Conservation (phyloP, 1,140 invertebrate genomes). For the Musca domestica region DNA sequence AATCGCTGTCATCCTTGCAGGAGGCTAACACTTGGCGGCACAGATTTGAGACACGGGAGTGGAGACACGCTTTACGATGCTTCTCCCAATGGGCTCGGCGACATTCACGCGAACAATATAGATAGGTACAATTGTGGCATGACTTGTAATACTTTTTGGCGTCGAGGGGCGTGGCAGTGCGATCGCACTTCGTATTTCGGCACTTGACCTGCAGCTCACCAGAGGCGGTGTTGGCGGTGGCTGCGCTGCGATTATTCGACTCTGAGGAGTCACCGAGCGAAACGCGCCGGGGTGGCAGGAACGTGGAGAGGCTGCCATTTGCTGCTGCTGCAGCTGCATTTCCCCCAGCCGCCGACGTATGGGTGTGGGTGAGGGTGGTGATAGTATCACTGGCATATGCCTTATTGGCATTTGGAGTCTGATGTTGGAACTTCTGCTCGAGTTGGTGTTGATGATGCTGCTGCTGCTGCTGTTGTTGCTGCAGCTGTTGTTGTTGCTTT, state of each 20-base stretch:
- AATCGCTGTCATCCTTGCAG: constrained; percentile 78
- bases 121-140: constrained; percentile 91
- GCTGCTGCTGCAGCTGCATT: not conserved
- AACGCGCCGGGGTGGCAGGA: constrained; percentile 33
- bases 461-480: constrained; percentile 26
- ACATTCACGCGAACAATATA: constrained; percentile 82
- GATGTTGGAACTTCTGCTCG: constrained; percentile 2
- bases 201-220: constrained; percentile 64
- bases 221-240: constrained; percentile 15
- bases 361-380: constrained; percentile 16
- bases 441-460: not conserved
- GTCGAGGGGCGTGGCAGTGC: constrained; percentile 63
- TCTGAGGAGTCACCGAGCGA: constrained; percentile 44
- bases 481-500: constrained; percentile 34
- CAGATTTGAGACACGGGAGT: constrained; percentile 80
- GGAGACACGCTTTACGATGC: constrained; percentile 85
- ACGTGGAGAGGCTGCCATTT: not conserved
- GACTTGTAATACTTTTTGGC: constrained; percentile 76
- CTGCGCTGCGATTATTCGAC: constrained; percentile 30
- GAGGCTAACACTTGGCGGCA: constrained; percentile 86
- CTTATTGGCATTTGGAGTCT: constrained; percentile 11
- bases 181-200: constrained; percentile 73
- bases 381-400: constrained; percentile 13
- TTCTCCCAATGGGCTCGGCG: constrained; percentile 85
- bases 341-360: constrained; percentile 8